These are phyloP conservation scores for Norana najaformis DNA, from an alignment of 2,888 invertebrate species.

Conservation along the genomic window DNA sequence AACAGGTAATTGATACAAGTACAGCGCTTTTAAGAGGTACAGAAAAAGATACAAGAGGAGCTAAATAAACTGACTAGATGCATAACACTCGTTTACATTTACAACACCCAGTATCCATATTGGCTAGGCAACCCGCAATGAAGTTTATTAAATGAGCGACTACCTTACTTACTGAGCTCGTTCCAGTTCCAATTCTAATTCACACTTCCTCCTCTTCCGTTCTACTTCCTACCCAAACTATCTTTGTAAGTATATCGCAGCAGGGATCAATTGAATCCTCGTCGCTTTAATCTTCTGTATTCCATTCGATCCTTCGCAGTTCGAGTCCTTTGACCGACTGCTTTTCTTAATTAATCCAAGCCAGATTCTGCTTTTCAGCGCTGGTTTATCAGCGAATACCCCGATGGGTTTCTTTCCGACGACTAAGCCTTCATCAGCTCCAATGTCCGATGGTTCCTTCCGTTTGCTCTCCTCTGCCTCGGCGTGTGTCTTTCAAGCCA, in stretches of 20 bases:
- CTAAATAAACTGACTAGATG: too few relatives aligned
- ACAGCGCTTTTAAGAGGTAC: too few relatives aligned
- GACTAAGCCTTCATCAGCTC: neutral
- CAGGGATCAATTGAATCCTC: neutral
- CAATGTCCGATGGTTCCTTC: neutral
- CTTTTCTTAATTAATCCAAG: neutral
- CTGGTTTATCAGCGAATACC: neutral
- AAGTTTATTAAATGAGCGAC: too few relatives aligned
- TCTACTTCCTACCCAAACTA: neutral
- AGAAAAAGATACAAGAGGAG: too few relatives aligned
- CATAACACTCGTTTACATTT: too few relatives aligned
- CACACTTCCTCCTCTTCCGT: neutral
- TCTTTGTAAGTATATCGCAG: neutral
- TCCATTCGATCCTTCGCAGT: neutral
- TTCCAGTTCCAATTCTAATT: too few relatives aligned
- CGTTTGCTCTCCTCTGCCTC: neutral
- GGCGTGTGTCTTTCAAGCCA: accelerated
- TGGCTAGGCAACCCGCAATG: too few relatives aligned
- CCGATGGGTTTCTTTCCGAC: neutral
- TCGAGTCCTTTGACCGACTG: neutral
- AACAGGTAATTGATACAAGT: too few relatives aligned
- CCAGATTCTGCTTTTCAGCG: neutral
- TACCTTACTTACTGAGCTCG: too few relatives aligned
- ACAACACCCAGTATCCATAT: too few relatives aligned
- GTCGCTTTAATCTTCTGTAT: neutral